Conservation (phyloP, 1,140 invertebrate genomes). For the Linepithema humile region DNA sequence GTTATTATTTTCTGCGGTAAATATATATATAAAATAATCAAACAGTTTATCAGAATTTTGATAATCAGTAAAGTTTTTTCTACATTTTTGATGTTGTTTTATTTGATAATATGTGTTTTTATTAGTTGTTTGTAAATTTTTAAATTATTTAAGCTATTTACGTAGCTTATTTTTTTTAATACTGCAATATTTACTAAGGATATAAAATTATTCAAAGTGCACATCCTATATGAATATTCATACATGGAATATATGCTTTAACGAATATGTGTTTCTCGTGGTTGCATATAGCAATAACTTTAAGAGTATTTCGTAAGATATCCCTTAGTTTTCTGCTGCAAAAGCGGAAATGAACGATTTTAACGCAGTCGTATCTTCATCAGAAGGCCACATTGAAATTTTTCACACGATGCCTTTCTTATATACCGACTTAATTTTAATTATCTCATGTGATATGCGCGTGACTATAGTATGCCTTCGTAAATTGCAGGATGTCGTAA, state of each 20-base stretch:
- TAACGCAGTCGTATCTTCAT: conserved; percentile 43
- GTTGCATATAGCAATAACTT: too few relatives aligned
- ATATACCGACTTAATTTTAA: conserved; percentile 43
- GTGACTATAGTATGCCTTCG: conserved; percentile 35
- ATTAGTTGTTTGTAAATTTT: not conserved
- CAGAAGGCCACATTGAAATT: conserved; percentile 30
- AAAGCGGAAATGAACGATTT: conserved; percentile 42
- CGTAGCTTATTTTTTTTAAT: not conserved
- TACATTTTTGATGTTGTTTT: not conserved
- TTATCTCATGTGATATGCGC: conserved; percentile 33
- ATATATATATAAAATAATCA: not conserved
- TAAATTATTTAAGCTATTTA: not conserved
- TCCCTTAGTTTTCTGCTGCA: not conserved
- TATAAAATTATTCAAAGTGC: not conserved
- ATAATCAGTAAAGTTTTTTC: not conserved
- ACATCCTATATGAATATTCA: not conserved
- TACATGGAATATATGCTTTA: not conserved
- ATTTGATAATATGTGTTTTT: not conserved
- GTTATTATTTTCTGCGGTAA: not conserved
- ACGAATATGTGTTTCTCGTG: not conserved
- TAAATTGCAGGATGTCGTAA: conserved; percentile 51
- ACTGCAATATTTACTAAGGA: not conserved
- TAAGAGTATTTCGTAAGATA: not conserved
- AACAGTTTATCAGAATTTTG: not conserved
- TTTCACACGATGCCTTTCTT: conserved; percentile 48